Base-by-base conservation (phyloP, 2,888 invertebrate genomes). In the Furcula furcula region DNA sequence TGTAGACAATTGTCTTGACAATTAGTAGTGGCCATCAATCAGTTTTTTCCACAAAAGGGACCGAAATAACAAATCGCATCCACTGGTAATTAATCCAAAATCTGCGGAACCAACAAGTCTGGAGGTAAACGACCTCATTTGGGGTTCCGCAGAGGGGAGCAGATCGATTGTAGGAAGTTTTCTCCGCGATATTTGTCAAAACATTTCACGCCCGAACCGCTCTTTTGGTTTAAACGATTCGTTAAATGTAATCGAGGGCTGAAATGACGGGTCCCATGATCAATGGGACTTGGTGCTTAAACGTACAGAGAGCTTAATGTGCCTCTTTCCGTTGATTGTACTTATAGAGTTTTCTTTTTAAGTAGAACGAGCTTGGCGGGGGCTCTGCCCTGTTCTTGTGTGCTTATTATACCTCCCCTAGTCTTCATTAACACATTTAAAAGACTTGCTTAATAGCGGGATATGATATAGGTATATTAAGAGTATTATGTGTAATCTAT, bases 141-240 rank as follows among this genome's bases (percentile, higher is more conserved):
- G 44, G 57, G 55, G 62, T 45, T 43, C 51, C 46, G 35, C 40
- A 20, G 52, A 47, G 51, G 52, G 53, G 40, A 35, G 38, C 36
- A 79, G 78, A 81, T 80, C 78, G 75, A 81, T 80, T 68, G 64
- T 56, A 60, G 56, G 61, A 69, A 65, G 65, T 72, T 70, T 63
- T 62, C 65, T 68, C 14, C 65, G 60, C 65, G 75, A 76, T 74
- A 76, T 80, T 80, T 79, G 80, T 82, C 79, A 80, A 80, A 82
- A 79, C 71, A 74, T 76, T 78, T 77, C 73, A 71, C 65, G 58
- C 52, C 48, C 64, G 50, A 64, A 45, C 55, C 65, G 64, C 45
- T 51, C 56, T 55, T 62, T 54, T 55, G 51, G 50, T 55, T 49
- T 41, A 42, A 48, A 53, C 34, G 30, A 34, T 36, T 49, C 35